Base-by-base conservation (phyloP, 2,888 invertebrate genomes). In the Andrena praecox region DNA sequence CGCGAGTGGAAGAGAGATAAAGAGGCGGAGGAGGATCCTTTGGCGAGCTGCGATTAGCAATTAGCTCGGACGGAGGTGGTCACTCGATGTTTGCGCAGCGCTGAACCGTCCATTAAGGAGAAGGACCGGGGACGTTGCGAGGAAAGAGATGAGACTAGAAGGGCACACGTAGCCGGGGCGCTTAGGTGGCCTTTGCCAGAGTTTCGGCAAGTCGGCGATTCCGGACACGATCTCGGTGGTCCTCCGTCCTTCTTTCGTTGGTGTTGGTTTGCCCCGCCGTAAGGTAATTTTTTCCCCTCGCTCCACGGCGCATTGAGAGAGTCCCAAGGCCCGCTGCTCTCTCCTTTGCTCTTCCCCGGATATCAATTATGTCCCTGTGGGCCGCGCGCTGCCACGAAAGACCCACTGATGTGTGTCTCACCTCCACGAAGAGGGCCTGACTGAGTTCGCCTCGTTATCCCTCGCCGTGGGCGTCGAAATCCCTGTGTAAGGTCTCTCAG, bases 381-480 rank as follows among this genome's bases (percentile, higher is more conserved):
- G 87, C 84, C 84, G 75, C 77, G 88, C 75, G 54, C 83, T 63
- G 83, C 84, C 83, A 86, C 87, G 86, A 84, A 80, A 77, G 90
- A 87, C 90, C 88, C 85, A 90, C 90, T 85, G 90, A 89, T 85
- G 89, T 88, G 89, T 84, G 89, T 90, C 87, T 90, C 90, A 89
- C 78, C 73, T 80, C 56, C 68, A 63, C 78, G 78, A 35, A 29
- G 60, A 54, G 78, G 48, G 29, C 48, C 64, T 56, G 42, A 42
- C 35, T 27, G 56, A 48, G 50, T 54, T 84, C 87, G 87, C 89
- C 91, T 91, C 91, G 91, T 91, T 91, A 91, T 91, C 91, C 91
- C 87, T 90, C 87, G 87, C 91, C 89, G 89, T 90, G 91, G 91
- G 91, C 91, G 89, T 91, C 87, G 89, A 90, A 89, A 89, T 89